Evolutionary conservation across 1,140 invertebrate genomes (phyloP).

Genomic region (Adoxophyes honmai): DNA sequence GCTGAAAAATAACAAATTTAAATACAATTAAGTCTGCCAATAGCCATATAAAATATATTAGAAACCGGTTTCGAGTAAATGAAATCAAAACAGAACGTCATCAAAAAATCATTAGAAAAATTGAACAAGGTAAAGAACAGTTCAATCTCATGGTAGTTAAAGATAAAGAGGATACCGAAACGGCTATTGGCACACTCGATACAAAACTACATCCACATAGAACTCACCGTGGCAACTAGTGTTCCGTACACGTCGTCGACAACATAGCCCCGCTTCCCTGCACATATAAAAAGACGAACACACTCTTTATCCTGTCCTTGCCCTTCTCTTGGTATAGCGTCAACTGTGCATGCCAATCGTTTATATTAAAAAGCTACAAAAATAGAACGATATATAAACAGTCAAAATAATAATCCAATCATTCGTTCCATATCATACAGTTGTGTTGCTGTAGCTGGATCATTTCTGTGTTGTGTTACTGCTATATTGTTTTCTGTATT

Average conservation of each 20-base stretch:
- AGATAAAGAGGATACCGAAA: no score
- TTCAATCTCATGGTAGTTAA: no score
- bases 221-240: not conserved
- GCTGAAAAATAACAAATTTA: no score
- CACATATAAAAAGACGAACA: constrained; percentile 73
- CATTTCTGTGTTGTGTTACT: constrained; percentile 22
- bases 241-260: constrained; percentile 26
- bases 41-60: no score
- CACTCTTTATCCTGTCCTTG: constrained; percentile 60
- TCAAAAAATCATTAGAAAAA: no score
- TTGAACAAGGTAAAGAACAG: no score
- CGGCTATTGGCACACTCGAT: not conserved
- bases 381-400: constrained; percentile 41
- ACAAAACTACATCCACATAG: not conserved
- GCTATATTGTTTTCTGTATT: constrained; percentile 31
- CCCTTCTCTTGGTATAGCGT: constrained; percentile 52
- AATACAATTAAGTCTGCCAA: no score
- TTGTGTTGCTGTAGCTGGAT: constrained; percentile 24
- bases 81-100: no score
- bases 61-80: no score
- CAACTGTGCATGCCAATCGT: constrained; percentile 70
- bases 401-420: constrained; percentile 41
- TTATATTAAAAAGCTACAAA: constrained; percentile 59
- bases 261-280: constrained; percentile 55
- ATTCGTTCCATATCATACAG: not conserved